Base-by-base conservation (phyloP, 2,888 invertebrate genomes). In the Rhamnusium bicolor region DNA sequence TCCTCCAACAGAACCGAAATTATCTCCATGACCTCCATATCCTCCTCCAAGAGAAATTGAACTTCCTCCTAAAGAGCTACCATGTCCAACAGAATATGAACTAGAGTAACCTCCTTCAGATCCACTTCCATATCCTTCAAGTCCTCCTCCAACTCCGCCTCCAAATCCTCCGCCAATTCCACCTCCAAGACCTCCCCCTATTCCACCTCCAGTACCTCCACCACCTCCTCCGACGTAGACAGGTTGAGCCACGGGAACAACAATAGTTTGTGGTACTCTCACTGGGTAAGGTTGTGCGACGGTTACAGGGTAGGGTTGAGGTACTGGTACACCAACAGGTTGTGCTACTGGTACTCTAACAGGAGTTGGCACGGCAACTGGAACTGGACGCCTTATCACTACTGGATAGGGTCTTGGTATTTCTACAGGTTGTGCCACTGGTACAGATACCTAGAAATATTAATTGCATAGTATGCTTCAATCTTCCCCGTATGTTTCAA, bases 291-390 rank as follows among this genome's bases (percentile, higher is more conserved):
- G 90, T 69, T 91, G 90, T 12, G 91, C 88, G 0, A 91, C 88
- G 0, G 90, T 89, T 27, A 90, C 91, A 1, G 91, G 89, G 69
- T 90, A 90, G 1, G 91, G 91, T 72, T 91, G 87, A 56, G 91
- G 90, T 0, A 91, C 87, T 1, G 87, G 86, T 8, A 90, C 87
- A 1, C 87, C 80, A 21, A 89, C 87, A 0, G 90, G 88, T 51
- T 89, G 86, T 0, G 89, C 87, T 2, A 87, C 86, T 63, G 88
- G 85, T 7, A 88, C 88, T 0, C 89, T 90, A 0, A 91, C 90
- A 0, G 89, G 89, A 0, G 90, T 87, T 3, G 88, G 89, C 5
- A 86, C 84, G 24, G 85, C 79, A 0, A 83, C 81, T 24, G 85
- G 85, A 47, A 84, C 84, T 75, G 85, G 84, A 49, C 84, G 80